Conservation (phyloP, 2,797 vertebrate genomes). For the Trematomus bernacchii region DNA sequence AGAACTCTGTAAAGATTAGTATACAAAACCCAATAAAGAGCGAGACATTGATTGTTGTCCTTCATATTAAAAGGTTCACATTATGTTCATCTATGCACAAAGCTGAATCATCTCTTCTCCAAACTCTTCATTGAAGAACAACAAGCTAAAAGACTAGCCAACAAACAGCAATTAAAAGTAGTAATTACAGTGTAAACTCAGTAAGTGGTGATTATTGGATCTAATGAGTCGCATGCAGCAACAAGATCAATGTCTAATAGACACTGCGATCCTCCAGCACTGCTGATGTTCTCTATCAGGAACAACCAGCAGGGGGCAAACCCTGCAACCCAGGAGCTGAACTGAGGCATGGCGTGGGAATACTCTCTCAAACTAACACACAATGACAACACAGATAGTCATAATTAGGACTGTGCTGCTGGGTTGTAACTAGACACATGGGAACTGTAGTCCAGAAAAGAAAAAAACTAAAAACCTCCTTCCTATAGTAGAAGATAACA, state of each 20-base stretch:
- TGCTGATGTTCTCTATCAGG: neutral
- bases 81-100: neutral
- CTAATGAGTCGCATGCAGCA: conserved; percentile 40
- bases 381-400: conserved; percentile 11
- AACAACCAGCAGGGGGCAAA: conserved; percentile 71
- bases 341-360: conserved; percentile 12
- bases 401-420: conserved; percentile 1
- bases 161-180: conserved; percentile 32
- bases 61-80: neutral
- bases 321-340: conserved; percentile 20
- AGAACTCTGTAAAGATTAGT: neutral
- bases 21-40: neutral
- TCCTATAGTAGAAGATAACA: neutral
- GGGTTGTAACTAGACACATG: neutral
- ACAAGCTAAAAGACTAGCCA: neutral
- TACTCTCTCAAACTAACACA: conserved; percentile 19
- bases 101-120: neutral
- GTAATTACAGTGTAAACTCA: conserved; percentile 44
- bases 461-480: too few relatives aligned
- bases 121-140: neutral
- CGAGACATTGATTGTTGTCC: too few relatives aligned
- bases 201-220: conserved; percentile 47
- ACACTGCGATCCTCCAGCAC: conserved; percentile 10
- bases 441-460: too few relatives aligned
- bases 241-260: conserved; percentile 44